phyloP scores from a whole-genome alignment of 37 sponge, comb jelly and placozoan species.

The Eunapius fragilis region DNA sequence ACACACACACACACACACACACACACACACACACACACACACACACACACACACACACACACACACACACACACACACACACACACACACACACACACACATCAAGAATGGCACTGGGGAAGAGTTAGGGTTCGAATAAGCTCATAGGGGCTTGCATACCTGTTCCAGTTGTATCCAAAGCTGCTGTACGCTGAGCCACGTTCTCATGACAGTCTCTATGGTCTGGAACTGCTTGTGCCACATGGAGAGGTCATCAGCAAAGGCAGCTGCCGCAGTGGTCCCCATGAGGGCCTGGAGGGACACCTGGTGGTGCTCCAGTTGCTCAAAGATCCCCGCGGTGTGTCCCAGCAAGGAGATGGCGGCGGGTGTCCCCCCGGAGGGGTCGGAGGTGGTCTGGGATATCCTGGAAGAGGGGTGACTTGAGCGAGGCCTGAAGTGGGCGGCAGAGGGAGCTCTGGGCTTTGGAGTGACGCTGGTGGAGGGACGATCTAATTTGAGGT shows the following conservation, averaged over 20 bases:
- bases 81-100: too few species aligned
- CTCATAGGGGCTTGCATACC: conserved; percentile 8
- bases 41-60: too few species aligned
- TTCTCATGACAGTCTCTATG: conserved; percentile 76
- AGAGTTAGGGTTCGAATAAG: too few species aligned
- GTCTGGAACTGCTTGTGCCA: conserved; percentile 88
- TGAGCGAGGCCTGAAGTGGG: neutral
- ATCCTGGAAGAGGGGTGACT: neutral
- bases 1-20: too few species aligned
- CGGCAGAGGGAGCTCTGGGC: neutral
- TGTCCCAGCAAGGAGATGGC: conserved; percentile 35
- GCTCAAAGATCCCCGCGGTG: conserved; percentile 57
- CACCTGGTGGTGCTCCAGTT: conserved; percentile 64
- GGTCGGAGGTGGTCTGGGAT: neutral
- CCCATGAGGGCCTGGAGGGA: conserved; percentile 50
- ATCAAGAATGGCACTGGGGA: too few species aligned
- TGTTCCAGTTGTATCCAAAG: conserved; percentile 79
- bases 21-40: too few species aligned
- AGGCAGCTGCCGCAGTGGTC: conserved; percentile 67
- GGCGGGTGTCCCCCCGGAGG: neutral
- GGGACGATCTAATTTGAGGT: too few species aligned
- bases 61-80: too few species aligned
- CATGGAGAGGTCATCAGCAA: conserved; percentile 67
- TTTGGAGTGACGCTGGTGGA: neutral
- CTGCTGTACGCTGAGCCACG: conserved; percentile 77